A percentile compares a stretch with the other conserved stretches of the same genome.
Conservation (phyloP, 2,113 vertebrate genomes). For the Sander vitreus region DNA sequence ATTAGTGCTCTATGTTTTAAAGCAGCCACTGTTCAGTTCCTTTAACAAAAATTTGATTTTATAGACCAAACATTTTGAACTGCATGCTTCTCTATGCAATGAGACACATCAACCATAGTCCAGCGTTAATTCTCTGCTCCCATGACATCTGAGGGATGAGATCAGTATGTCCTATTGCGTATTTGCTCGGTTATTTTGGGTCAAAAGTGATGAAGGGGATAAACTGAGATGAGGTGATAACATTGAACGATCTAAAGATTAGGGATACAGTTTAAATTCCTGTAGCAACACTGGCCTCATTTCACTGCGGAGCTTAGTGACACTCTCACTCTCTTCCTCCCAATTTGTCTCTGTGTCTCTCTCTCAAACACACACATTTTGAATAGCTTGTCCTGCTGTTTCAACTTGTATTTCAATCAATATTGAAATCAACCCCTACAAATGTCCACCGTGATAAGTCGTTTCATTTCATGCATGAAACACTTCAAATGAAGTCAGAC, state of each 20-base stretch:
- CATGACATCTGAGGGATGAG: constrained; percentile 5
- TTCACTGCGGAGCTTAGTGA: constrained; percentile 44
- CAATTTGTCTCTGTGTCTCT: not conserved
- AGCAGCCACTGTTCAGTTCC: not conserved
- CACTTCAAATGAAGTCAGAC: not conserved
- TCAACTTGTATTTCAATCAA: not conserved
- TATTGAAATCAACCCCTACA: not conserved
- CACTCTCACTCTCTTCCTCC: constrained; percentile 11
- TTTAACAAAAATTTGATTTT: constrained; percentile 8
- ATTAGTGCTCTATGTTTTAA: not conserved
- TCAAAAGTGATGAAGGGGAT: constrained; percentile 55
- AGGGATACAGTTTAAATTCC: constrained; percentile 73
- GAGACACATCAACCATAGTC: not conserved
- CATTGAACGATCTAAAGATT: constrained; percentile 70
- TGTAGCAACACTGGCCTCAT: constrained; percentile 66
- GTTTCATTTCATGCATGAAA: not conserved
- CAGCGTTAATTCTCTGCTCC: not conserved
- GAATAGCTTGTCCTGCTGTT: not conserved
- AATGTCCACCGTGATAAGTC: constrained; percentile 12
- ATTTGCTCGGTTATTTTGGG: constrained; percentile 51
- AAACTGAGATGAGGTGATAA: constrained; percentile 61
- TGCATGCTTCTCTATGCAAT: not conserved
- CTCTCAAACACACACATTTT: not conserved
- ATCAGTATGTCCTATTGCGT: constrained; percentile 16
- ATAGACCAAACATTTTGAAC: not conserved